These are phyloP conservation scores for Zenarchopterus dispar DNA, from an alignment of 2,797 vertebrate genomes.

Conservation along the genomic window DNA sequence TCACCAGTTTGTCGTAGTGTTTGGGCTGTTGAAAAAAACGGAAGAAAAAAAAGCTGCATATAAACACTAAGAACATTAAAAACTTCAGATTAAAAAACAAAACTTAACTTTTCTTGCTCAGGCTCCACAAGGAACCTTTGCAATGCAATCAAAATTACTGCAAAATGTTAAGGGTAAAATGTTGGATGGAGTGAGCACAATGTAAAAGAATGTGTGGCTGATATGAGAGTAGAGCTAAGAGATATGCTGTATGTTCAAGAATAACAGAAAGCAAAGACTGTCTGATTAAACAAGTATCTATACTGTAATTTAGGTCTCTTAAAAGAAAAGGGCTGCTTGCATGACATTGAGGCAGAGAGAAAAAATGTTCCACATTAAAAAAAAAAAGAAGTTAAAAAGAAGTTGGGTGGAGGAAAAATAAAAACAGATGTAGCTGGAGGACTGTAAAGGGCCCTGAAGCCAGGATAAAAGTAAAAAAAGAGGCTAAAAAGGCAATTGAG, in stretches of 20 bases:
- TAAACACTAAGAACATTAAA: too few species aligned
- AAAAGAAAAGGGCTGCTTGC: conserved; percentile 24
- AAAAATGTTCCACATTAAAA: conserved; percentile 37
- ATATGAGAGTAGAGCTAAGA: background rate
- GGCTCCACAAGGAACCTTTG: too few species aligned
- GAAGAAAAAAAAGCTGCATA: too few species aligned
- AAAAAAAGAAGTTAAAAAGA: conserved; percentile 26
- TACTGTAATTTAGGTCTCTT: background rate
- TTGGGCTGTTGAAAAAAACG: too few species aligned
- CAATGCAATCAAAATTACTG: too few species aligned
- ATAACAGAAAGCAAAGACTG: background rate
- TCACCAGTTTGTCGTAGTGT: too few species aligned
- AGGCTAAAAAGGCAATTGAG: conserved; percentile 27
- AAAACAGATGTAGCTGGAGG: conserved; percentile 53
- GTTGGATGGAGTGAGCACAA: too few species aligned
- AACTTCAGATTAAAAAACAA: too few species aligned
- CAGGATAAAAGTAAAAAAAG: conserved; percentile 43
- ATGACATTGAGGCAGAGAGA: conserved; percentile 28
- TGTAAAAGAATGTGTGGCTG: background rate
- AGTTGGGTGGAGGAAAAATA: conserved; percentile 13
- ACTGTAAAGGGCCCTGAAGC: conserved; percentile 31
- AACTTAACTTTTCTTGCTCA: too few species aligned
- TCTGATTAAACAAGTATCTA: background rate
- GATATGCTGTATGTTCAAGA: background rate
- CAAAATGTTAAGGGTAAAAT: too few species aligned